phyloP scores from a whole-genome alignment of 2,888 invertebrate genomes.

The Nycteola revayana region DNA sequence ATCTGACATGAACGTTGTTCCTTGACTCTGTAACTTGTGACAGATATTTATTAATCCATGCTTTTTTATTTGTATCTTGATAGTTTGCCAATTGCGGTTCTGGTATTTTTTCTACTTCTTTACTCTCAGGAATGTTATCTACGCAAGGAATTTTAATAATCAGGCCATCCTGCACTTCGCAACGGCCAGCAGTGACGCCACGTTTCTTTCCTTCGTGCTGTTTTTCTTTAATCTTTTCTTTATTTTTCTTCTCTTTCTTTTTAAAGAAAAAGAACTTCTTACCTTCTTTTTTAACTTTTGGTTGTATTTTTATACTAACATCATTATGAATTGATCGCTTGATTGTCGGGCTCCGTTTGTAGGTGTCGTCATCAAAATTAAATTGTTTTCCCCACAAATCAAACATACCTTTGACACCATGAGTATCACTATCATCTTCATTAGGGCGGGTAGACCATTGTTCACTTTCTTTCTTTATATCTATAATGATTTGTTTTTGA shows the following conservation, averaged over 20 bases:
- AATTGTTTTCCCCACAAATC: constrained; percentile 66
- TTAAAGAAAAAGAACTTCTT: constrained; percentile 56
- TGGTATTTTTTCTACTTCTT: constrained; percentile 11
- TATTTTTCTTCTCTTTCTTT: constrained; percentile 39
- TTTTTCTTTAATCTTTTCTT: constrained; percentile 32
- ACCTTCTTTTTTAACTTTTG: constrained; percentile 42
- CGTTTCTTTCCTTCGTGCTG: constrained; percentile 44
- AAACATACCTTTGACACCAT: constrained; percentile 62
- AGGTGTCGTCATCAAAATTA: constrained; percentile 51
- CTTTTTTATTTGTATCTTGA: constrained; percentile 41
- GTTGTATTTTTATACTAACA: too few species aligned
- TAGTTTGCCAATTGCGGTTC: constrained; percentile 23
- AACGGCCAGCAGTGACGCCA: constrained; percentile 55
- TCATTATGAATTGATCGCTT: constrained; percentile 24
- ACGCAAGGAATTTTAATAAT: constrained; percentile 45
- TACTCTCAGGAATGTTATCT: constrained; percentile 17
- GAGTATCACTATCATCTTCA: constrained; percentile 42
- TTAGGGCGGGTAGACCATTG: constrained; percentile 30
- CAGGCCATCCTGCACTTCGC: constrained; percentile 59
- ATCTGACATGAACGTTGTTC: constrained; percentile 57
- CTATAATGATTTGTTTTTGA: background rate
- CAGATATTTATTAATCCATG: constrained; percentile 56
- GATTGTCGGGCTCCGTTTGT: constrained; percentile 26
- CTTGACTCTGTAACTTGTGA: constrained; percentile 46
- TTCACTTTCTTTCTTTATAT: constrained; percentile 23